phyloP scores from a whole-genome alignment of 2,888 invertebrate genomes.

The Sphaeridia pumilis region DNA sequence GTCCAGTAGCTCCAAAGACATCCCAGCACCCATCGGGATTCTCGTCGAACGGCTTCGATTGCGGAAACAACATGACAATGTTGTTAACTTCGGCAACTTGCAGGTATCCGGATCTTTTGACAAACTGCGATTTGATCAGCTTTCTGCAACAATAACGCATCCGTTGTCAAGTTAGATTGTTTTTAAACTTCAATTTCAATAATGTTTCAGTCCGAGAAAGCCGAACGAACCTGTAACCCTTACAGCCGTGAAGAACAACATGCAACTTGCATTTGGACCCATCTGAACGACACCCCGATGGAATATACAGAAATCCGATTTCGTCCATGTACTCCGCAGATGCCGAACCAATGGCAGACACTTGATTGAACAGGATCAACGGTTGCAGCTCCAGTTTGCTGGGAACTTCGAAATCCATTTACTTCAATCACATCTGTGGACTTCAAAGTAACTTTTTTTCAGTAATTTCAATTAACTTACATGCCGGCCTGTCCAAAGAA shows the following conservation, averaged over 20 bases:
- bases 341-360: background rate
- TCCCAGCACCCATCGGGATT: conserved; percentile 14
- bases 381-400: conserved; percentile 3
- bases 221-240: background rate
- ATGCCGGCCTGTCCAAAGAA: background rate
- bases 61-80: conserved; percentile 12
- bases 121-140: conserved; percentile 2
- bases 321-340: conserved; percentile 6
- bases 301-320: conserved; percentile 11
- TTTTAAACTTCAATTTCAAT: too few relatives aligned
- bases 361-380: conserved; percentile 5
- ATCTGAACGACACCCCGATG: conserved; percentile 1
- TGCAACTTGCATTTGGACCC: conserved; percentile 1
- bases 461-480: background rate
- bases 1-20: conserved; percentile 6
- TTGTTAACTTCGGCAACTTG: conserved; percentile 10
- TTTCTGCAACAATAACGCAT: conserved; percentile 2
- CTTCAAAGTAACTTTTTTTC: too few relatives aligned
- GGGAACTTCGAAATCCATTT: background rate
- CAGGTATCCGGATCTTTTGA: conserved; percentile 8
- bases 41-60: conserved; percentile 5
- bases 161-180: too few relatives aligned
- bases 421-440: background rate
- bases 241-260: conserved; percentile 11
- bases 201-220: too few relatives aligned